These are phyloP conservation scores for Plecturocebus donacophilus DNA, from an alignment of 2,113 vertebrate species.

Conservation along the genomic window DNA sequence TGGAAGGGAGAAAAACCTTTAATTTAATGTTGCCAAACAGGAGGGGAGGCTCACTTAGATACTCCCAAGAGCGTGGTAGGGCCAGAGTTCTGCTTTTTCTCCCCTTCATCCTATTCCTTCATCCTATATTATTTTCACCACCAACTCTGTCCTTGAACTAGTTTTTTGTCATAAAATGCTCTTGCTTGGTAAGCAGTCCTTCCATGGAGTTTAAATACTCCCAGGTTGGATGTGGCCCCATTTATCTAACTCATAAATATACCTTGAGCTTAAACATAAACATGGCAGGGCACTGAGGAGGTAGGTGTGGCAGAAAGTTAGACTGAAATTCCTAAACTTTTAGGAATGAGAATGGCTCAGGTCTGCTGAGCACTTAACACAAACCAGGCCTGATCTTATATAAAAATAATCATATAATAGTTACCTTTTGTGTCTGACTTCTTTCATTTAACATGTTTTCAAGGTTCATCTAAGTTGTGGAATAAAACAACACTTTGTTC, in stretches of 20 bases:
- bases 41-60: background rate
- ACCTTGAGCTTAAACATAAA: background rate
- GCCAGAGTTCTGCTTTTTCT: background rate
- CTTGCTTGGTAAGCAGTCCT: background rate
- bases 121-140: background rate
- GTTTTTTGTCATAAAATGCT: background rate
- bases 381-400: background rate
- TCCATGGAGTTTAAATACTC: background rate
- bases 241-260: background rate
- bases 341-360: background rate
- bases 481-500: background rate
- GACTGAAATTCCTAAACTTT: background rate
- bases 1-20: background rate
- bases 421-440: background rate
- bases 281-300: background rate
- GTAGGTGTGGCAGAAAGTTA: background rate
- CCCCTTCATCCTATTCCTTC: background rate
- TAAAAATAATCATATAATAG: background rate
- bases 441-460: background rate
- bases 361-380: background rate
- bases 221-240: background rate
- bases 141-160: background rate
- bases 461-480: background rate
- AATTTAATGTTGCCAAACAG: background rate
- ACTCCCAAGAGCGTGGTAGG: background rate